Conservation (phyloP, 2,797 vertebrate species). For the Paratrypauchen microcephalus region DNA sequence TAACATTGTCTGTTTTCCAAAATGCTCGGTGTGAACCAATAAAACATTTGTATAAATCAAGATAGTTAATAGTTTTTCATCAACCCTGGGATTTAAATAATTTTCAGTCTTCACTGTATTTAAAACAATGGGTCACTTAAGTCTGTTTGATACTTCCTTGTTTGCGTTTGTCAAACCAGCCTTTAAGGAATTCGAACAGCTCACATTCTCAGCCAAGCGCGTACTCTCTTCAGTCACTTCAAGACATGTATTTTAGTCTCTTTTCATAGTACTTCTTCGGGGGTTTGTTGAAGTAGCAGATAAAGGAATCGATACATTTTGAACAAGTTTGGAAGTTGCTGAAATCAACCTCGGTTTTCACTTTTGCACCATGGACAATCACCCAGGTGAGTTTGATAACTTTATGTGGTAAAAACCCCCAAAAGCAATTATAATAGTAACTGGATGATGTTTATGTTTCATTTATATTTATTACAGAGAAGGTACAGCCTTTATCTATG, state of each 20-base stretch:
- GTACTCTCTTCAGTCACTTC: not conserved
- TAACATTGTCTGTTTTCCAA: not conserved
- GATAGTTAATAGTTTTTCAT: not conserved
- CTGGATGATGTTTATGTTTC: not conserved
- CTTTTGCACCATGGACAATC: slow-evolving; percentile 11
- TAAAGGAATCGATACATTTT: not conserved
- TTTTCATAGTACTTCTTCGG: not conserved
- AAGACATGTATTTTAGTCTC: not conserved
- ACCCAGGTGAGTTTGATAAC: slow-evolving; percentile 8
- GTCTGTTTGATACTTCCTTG: slow-evolving; percentile 15
- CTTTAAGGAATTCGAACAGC: not conserved
- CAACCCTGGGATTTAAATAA: not conserved
- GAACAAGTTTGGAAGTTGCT: not conserved
- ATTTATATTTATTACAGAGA: slow-evolving; percentile 3
- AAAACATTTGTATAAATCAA: not conserved
- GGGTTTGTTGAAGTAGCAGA: not conserved
- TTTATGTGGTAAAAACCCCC: not conserved
- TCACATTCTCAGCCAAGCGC: not conserved
- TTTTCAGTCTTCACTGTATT: not conserved
- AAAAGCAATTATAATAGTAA: not conserved
- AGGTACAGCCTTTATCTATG: slow-evolving; percentile 38
- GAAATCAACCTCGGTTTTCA: not conserved
- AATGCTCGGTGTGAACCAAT: not conserved
- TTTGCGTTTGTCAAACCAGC: slow-evolving; percentile 5
- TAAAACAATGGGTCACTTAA: not conserved